A percentile compares a stretch with the other conserved stretches of the same genome.
Conservation (phyloP, 2,113 vertebrate genomes). For the Pantherophis guttatus region DNA sequence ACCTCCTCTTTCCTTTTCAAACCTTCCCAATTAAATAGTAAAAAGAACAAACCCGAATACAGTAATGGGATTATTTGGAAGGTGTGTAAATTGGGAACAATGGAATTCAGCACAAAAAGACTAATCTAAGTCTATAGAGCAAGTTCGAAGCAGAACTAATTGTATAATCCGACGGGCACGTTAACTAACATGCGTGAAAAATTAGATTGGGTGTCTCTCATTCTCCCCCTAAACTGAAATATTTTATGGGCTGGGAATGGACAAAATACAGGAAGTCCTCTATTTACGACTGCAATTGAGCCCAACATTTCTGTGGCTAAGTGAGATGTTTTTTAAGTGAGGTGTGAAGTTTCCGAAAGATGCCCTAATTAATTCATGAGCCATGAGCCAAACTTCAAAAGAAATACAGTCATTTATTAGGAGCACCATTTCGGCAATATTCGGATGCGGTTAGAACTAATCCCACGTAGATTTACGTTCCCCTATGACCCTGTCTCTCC, state of each 20-base stretch:
- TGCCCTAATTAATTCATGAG: too few species aligned
- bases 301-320: background rate
- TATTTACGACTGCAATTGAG: background rate
- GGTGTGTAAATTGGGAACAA: background rate
- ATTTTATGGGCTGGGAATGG: background rate
- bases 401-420: too few species aligned
- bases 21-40: background rate
- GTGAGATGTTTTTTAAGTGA: background rate
- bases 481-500: too few species aligned
- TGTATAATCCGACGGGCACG: background rate
- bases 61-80: background rate
- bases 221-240: background rate
- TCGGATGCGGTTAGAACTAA: too few species aligned
- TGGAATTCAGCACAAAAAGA: background rate
- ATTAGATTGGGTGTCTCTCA: background rate
- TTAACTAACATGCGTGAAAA: background rate
- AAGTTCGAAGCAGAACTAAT: background rate
- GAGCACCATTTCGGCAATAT: too few species aligned
- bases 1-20: background rate
- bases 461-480: too few species aligned
- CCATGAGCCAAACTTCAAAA: too few species aligned
- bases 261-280: background rate
- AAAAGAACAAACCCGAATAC: background rate
- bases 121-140: background rate
- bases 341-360: too few species aligned